Percentiles rank a stretch among this genome's conserved stretches.
Conservation (phyloP, 2,113 vertebrate genomes). For the Notothenia coriiceps region DNA sequence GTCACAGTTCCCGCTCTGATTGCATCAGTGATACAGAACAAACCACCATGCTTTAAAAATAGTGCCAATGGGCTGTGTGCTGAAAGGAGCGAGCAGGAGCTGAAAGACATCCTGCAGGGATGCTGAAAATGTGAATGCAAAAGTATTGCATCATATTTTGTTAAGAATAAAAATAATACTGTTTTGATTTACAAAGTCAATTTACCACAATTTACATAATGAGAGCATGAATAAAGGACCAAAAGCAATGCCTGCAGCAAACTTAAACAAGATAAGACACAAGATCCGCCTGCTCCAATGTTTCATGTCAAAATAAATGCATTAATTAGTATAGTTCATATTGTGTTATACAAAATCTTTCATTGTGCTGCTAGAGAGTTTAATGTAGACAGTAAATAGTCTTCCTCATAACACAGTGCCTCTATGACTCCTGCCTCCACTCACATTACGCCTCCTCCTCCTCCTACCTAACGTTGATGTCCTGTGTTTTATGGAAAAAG, state of each 20-base stretch:
- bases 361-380: background rate
- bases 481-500: background rate
- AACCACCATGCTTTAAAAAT: no score
- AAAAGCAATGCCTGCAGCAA: no score
- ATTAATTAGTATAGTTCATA: background rate
- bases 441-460: conserved; percentile 21
- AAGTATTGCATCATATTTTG: conserved; percentile 3
- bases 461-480: background rate
- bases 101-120: background rate
- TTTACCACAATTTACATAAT: conserved; percentile 13
- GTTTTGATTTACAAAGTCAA: conserved; percentile 54
- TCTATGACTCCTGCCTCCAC: conserved; percentile 15
- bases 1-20: background rate
- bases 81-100: no score
- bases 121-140: conserved; percentile 43
- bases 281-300: background rate
- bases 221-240: background rate
- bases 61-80: background rate
- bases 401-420: background rate
- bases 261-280: no score
- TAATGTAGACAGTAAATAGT: background rate
- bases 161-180: conserved; percentile 9
- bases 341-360: background rate
- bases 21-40: background rate
- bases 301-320: background rate